Conservation (phyloP, 2,797 vertebrate genomes). For the Sebastolobus altivelis region DNA sequence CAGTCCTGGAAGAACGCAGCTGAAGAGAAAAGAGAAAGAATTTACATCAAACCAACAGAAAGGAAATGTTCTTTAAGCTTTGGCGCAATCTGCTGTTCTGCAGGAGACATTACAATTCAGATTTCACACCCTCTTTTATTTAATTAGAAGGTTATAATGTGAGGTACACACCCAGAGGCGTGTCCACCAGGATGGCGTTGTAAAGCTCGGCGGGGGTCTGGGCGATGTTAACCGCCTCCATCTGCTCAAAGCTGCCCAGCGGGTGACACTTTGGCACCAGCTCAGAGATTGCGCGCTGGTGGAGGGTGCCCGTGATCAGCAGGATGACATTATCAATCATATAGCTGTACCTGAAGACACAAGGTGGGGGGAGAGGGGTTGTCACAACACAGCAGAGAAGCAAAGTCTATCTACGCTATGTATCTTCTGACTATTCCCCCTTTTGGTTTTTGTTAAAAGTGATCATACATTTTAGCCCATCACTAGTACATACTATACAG, state of each 20-base stretch:
- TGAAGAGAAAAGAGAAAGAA: slow-evolving; percentile 74
- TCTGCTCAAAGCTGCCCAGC: slow-evolving; percentile 98
- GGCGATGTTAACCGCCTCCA: slow-evolving; percentile 99
- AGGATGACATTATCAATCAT: slow-evolving; percentile 99
- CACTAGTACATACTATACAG: too few relatives aligned
- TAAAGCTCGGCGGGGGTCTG: slow-evolving; percentile 99
- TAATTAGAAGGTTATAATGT: neutral
- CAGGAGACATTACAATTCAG: neutral
- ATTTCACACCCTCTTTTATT: neutral
- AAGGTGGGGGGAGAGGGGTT: too few relatives aligned
- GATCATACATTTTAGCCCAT: neutral
- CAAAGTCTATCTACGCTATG: neutral
- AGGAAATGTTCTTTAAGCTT: neutral
- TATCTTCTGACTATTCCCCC: neutral
- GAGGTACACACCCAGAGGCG: slow-evolving; percentile 91
- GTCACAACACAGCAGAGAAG: slow-evolving; percentile 8
- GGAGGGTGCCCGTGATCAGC: slow-evolving; percentile 97
- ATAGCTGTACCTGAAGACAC: slow-evolving; percentile 93
- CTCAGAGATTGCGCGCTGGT: slow-evolving; percentile 96
- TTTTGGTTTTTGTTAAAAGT: neutral
- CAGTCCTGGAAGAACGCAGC: slow-evolving; percentile 99
- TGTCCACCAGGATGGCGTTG: slow-evolving; percentile 99
- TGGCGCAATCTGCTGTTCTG: slow-evolving; percentile 32
- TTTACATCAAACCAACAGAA: neutral
- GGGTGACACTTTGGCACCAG: slow-evolving; percentile 99